Evolutionary conservation across 1,140 invertebrate genomes (phyloP).

Genomic region (Diplogasteroides magnus): DNA sequence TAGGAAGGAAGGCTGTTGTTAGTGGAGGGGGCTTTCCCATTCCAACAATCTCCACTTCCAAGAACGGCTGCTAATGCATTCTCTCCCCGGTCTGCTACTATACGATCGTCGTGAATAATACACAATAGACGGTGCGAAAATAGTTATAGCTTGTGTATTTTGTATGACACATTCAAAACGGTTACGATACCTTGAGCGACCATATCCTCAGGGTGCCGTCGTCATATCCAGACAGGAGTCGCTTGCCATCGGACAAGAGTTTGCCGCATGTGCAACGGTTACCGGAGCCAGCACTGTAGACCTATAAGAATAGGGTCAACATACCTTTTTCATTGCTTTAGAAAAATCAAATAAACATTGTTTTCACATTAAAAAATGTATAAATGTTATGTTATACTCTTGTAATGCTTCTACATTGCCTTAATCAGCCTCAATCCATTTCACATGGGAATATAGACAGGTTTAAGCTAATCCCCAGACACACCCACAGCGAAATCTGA

Average conservation of each 20-base stretch:
- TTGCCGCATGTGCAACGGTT: slow-evolving; percentile 26
- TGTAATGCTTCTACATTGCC: no score
- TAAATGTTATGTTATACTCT: no score
- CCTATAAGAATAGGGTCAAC: slow-evolving; percentile 14
- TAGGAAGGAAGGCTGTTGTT: no score
- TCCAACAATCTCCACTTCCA: slow-evolving; percentile 6
- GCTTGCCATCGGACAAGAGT: slow-evolving; percentile 34
- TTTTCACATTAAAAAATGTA: no score
- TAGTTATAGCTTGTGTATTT: not conserved
- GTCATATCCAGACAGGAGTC: slow-evolving; percentile 28
- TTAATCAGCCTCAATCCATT: no score
- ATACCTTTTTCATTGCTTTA: slow-evolving; percentile 33
- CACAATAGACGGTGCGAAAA: no score
- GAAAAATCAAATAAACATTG: no score
- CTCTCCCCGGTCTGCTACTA: slow-evolving; percentile 3
- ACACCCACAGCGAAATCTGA: no score
- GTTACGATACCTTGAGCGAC: not conserved
- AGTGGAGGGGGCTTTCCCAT: slow-evolving; percentile 1
- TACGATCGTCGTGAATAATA: not conserved
- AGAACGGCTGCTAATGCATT: not conserved
- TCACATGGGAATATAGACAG: no score
- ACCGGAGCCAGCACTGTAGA: slow-evolving; percentile 22
- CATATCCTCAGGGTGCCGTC: slow-evolving; percentile 27
- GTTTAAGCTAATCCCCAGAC: no score
- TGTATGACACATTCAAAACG: not conserved